Evolutionary conservation across 2,888 invertebrate species (phyloP), one percentile per base, ranked within the genome.

Genomic region (Cryptus viduatorius): DNA sequence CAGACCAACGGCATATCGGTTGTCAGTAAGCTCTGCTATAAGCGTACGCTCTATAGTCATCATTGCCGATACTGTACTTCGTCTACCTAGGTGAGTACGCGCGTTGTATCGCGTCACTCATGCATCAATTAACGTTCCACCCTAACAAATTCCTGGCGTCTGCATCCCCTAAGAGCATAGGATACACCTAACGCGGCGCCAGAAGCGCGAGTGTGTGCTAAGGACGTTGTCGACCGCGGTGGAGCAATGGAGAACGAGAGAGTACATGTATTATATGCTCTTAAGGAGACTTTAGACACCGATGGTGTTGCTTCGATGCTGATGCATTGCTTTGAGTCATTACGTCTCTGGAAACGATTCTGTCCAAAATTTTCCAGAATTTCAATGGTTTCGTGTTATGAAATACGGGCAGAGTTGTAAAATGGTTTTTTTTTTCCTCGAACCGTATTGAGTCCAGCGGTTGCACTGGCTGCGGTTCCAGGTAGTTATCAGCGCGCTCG

Each of bases 1-100:
- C 82, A 56, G 50, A 79, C 56, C 79, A 46, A 64, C 71, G 67
- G 65, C 72, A 82, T 59, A 71, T 59, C 72, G 72, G 61, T 46
- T 48, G 44, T 68, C 46, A 72, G 72, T 72, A 67, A 67, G 42
- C 72, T 42, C 72, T 14, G 48, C 16, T 37, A 79, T 19, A 19
- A 46, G 50, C n/a, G 53, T 31, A n/a, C 12, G 0, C 37, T 24
- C 8, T 48, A 48, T 14, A 50, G 50, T 48, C 64, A 72, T 56
- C 46, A 59, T 37, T 46, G 72, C 53, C 48, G 69, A 53, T 71
- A 48, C 65, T 44, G 65, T 76, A 61, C 24, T 37, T 48, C 59
- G 61, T 76, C n/a, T 53, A 24, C 44, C 53, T 53, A 65, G 65
- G 77, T 64, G 65, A 53, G 71, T 82, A 71, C 64, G 44, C 50